Evolutionary conservation across 2,888 invertebrate species (phyloP), one percentile per base, ranked within the genome.

Genomic region (Ryuthela nishihirai): DNA sequence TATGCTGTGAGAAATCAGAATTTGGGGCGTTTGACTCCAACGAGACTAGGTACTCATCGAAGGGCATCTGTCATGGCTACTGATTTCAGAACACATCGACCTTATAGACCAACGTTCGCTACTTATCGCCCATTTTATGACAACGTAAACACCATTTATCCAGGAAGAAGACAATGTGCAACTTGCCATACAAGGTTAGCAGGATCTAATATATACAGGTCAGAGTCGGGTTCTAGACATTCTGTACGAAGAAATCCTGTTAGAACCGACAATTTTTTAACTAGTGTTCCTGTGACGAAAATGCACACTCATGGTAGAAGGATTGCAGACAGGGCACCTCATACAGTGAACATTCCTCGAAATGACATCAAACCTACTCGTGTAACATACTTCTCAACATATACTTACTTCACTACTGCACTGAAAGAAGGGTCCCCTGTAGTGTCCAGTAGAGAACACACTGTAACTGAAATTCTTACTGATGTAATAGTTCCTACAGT

Each of bases 361-460:
- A 18, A 24, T 15, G 48, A 36, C 25, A 52, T 65, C 17, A 50
- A 53, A 20, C 64, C 65, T 24, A 64, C 64, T n/a, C 62, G 62
- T 12, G 42, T 65, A 4, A 67, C 67, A 12, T 67, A 46, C 41
- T 67, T 64, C 47, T 65, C 67, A 6, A 67, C 67, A 0, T 64
- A 65, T 29, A 66, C 67, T 6, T 55, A 64, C 40, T 64, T 55
- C 20, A 65, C 67, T 1, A 65, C 67, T 3, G 62, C 62, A 32
- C 36, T 65, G 10, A 38, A 47, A 4, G 49, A 54, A 24, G 62
- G 53, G 23, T 53, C 39, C 3, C 65, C 65, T n/a, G 38, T 59
- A 4, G 47, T 64, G 2, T 50, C 41, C 18, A 62, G 55, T 9
- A 41, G 58, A 20, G 64, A 65, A 17, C 59, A 59, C 26, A 65